phyloP scores from a whole-genome alignment of 1,140 invertebrate species.

The Aphelinus atriplicis region DNA sequence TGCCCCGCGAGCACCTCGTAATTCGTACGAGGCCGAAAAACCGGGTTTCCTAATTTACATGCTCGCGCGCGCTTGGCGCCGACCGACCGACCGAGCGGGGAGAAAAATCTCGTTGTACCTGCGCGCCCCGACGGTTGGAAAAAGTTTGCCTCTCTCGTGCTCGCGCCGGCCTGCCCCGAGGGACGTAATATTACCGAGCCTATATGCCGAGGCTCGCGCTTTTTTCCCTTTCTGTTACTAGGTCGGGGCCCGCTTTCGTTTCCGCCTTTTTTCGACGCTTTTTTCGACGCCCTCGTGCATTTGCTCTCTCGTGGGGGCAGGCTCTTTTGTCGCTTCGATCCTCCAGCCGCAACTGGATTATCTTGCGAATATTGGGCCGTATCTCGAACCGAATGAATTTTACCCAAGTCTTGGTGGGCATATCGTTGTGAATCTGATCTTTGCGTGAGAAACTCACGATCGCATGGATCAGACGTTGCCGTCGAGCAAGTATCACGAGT shows the following conservation, averaged over 20 bases:
- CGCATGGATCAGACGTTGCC: too few relatives aligned
- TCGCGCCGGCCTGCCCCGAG: neutral
- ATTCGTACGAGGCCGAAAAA: neutral
- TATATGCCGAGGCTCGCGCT: neutral
- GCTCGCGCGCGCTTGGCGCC: neutral
- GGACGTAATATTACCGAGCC: neutral
- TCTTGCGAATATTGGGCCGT: too few relatives aligned
- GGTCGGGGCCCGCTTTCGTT: neutral
- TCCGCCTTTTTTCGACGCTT: constrained; percentile 11
- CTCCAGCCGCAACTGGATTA: constrained; percentile 1
- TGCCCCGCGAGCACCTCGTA: too few relatives aligned
- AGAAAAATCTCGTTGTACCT: too few relatives aligned
- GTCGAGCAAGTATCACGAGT: too few relatives aligned
- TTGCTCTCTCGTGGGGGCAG: neutral
- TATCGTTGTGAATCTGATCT: too few relatives aligned
- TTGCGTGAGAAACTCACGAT: too few relatives aligned
- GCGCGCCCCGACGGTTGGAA: neutral
- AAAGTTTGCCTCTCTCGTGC: neutral
- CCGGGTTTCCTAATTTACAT: constrained; percentile 17
- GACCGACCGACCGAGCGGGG: too few relatives aligned
- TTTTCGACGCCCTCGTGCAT: neutral
- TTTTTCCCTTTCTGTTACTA: neutral
- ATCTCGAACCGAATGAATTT: too few relatives aligned
- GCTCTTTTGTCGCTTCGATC: constrained; percentile 17
- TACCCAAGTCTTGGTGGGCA: too few relatives aligned